Conservation (phyloP, 2,888 invertebrate species). For the Parasteatoda lunata region DNA sequence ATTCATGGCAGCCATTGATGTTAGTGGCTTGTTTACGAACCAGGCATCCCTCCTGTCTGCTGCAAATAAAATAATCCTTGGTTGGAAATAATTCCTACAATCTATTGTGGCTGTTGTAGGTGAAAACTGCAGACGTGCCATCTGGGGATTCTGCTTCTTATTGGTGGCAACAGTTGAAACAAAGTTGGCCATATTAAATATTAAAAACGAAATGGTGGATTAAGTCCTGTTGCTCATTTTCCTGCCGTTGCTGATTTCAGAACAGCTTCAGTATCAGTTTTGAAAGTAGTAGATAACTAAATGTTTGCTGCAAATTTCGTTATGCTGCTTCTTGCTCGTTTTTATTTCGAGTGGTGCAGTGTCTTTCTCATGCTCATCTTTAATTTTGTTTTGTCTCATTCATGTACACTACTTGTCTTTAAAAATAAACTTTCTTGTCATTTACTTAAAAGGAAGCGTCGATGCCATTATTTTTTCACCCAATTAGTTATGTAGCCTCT, state of each 20-base stretch:
- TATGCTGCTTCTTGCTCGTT: not conserved
- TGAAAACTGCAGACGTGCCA: conserved; percentile 4
- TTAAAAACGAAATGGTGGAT: not conserved
- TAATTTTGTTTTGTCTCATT: not conserved
- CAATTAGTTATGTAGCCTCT: not conserved
- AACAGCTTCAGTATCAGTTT: not conserved
- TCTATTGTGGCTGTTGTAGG: conserved; percentile 43
- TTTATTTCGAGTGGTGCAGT: not conserved
- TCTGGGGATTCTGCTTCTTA: conserved; percentile 11
- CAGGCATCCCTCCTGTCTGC: conserved; percentile 22
- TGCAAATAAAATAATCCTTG: conserved; percentile 27
- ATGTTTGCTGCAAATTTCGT: not conserved
- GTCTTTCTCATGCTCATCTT: not conserved
- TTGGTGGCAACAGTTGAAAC: conserved; percentile 2
- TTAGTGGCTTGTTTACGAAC: conserved; percentile 28
- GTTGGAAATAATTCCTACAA: conserved; percentile 38
- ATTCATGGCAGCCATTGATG: conserved; percentile 22
- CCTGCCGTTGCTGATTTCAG: not conserved
- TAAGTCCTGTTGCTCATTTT: conserved; percentile 4
- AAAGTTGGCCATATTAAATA: conserved; percentile 19
- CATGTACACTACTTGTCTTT: not conserved
- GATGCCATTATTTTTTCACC: not conserved
- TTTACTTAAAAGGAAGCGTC: not conserved
- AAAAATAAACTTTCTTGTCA: not conserved
- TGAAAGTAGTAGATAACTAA: not conserved